Evolutionary conservation across 2,113 vertebrate species (phyloP).

Genomic region (Pluvialis apricaria): DNA sequence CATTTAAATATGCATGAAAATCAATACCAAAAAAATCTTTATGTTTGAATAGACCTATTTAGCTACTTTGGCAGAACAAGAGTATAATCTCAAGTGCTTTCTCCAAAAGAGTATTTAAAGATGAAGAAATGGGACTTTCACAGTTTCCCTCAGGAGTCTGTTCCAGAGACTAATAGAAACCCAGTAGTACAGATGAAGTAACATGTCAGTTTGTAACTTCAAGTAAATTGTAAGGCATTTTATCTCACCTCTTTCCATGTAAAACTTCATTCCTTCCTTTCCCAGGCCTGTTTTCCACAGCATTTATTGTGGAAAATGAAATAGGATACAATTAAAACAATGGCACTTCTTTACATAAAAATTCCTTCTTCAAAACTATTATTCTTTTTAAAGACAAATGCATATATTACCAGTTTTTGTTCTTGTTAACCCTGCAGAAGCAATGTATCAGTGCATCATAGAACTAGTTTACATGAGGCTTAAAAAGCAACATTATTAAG

Average conservation of each 20-base stretch:
- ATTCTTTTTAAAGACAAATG: background rate
- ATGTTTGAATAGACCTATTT: background rate
- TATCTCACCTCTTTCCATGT: background rate
- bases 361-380: background rate
- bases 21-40: background rate
- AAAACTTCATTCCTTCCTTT: background rate
- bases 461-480: background rate
- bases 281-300: background rate
- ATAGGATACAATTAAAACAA: background rate
- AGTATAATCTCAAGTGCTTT: background rate
- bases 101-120: background rate
- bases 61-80: background rate
- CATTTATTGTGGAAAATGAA: background rate
- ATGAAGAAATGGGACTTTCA: background rate
- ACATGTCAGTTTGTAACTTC: background rate
- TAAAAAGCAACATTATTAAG: background rate
- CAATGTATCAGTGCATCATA: background rate
- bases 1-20: background rate
- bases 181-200: background rate
- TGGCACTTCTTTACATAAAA: background rate
- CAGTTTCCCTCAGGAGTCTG: background rate
- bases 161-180: background rate
- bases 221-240: background rate
- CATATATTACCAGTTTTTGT: background rate
- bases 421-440: background rate